Conservation (phyloP, 2,888 invertebrate species). For the Drosophila demipolita region DNA sequence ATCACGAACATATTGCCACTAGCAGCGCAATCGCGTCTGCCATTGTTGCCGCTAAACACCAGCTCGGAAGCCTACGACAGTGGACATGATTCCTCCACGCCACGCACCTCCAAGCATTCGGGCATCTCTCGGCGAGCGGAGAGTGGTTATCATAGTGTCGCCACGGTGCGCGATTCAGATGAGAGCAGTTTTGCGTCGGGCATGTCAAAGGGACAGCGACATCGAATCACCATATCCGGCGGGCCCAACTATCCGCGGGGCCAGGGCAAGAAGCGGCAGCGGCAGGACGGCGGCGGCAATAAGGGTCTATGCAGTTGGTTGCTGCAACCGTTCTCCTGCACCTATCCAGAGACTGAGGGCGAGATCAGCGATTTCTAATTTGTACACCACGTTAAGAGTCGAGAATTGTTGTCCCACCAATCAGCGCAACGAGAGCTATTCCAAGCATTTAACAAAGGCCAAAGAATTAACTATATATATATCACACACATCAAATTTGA, state of each 20-base stretch:
- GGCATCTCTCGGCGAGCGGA: constrained; percentile 93
- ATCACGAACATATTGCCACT: constrained; percentile 78
- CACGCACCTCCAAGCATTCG: constrained; percentile 92
- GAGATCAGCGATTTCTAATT: constrained; percentile 88
- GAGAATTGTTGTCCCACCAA: constrained; percentile 59
- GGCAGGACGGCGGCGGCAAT: constrained; percentile 89
- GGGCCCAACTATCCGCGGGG: constrained; percentile 58
- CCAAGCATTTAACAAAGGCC: constrained; percentile 60
- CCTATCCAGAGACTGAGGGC: constrained; percentile 90
- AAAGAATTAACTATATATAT: constrained; percentile 31
- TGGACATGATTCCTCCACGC: constrained; percentile 93
- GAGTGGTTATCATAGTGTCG: constrained; percentile 95
- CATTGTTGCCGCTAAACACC: constrained; percentile 84
- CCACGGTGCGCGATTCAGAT: constrained; percentile 91
- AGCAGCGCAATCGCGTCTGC: constrained; percentile 83
- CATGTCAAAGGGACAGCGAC: constrained; percentile 83
- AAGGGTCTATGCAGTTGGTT: constrained; percentile 91
- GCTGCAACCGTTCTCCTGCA: constrained; percentile 91
- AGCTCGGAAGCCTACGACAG: constrained; percentile 91
- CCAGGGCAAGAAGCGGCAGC: constrained; percentile 85
- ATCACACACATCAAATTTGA: constrained; percentile 46
- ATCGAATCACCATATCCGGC: constrained; percentile 80
- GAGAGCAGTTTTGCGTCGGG: constrained; percentile 94
- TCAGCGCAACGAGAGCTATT: constrained; percentile 51
- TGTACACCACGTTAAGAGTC: constrained; percentile 16